phyloP scores from a whole-genome alignment of 1,140 invertebrate species.

The Lineus longissimus region DNA sequence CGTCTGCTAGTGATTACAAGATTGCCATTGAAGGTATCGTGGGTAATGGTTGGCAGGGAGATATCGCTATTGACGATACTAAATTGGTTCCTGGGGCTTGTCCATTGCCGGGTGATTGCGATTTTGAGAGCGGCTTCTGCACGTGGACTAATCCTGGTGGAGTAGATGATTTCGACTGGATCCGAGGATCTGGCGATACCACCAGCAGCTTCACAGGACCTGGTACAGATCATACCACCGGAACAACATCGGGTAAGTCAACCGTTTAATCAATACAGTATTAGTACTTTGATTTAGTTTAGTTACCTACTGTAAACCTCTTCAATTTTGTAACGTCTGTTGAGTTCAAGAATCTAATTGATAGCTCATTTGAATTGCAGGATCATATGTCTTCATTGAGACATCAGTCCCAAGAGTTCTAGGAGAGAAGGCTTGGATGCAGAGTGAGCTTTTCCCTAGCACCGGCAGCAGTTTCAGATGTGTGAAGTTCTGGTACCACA shows the following conservation, averaged over 20 bases:
- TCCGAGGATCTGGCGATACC: neutral
- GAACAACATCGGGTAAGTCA: no score
- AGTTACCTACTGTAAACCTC: no score
- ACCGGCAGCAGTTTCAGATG: slow-evolving; percentile 54
- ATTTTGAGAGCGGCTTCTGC: slow-evolving; percentile 7
- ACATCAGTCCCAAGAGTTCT: neutral
- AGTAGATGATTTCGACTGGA: neutral
- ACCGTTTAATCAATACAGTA: no score
- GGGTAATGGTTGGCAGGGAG: slow-evolving; percentile 6
- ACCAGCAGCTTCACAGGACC: neutral
- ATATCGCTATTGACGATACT: slow-evolving; percentile 33
- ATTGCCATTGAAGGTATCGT: slow-evolving; percentile 4
- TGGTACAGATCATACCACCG: neutral
- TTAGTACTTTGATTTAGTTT: no score
- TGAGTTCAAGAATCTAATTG: no score
- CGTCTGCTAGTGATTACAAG: neutral
- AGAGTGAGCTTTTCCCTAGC: no score
- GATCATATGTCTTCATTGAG: neutral
- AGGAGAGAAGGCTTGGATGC: no score
- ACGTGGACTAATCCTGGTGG: neutral
- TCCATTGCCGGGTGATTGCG: neutral
- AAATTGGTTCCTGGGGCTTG: neutral
- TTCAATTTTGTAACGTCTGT: no score
- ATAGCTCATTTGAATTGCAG: no score
- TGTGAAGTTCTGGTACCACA: slow-evolving; percentile 70